Percentiles rank a stretch among this genome's conserved stretches.
Conservation (phyloP, 2,888 invertebrate species). For the Phengaris alcon region DNA sequence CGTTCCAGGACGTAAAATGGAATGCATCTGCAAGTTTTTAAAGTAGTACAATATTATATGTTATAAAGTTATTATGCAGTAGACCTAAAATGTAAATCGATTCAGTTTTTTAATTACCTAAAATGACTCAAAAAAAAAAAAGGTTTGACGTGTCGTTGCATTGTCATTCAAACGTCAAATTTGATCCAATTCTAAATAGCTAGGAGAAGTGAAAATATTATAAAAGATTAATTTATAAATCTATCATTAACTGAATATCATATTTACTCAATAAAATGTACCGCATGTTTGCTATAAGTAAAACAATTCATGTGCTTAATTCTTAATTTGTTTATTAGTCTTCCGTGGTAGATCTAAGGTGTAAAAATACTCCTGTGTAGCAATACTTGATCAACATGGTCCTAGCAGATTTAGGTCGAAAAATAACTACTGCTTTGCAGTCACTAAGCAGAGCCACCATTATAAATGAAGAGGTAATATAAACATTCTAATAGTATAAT, state of each 20-base stretch:
- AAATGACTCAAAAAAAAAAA: not conserved
- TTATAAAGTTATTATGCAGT: no score
- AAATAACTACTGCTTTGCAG: conserved; percentile 98
- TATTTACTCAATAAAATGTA: not conserved
- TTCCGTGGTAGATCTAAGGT: conserved; percentile 1
- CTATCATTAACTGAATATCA: not conserved
- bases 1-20: no score
- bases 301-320: not conserved
- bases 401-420: conserved; percentile 99
- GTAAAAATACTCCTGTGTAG: conserved; percentile 29
- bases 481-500: conserved; percentile 24
- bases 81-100: not conserved
- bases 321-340: conserved; percentile 15
- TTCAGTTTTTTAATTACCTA: not conserved
- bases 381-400: conserved; percentile 87
- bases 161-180: conserved; percentile 35
- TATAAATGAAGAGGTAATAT: conserved; percentile 95
- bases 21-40: no score
- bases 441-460: conserved; percentile 98
- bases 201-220: conserved; percentile 6
- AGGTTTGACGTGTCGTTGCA: conserved; percentile 32
- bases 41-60: no score
- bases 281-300: not conserved
- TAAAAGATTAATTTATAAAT: not conserved
- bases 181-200: not conserved